phyloP scores from a whole-genome alignment of 2,113 vertebrate species.

The Rhabdomys dilectus region DNA sequence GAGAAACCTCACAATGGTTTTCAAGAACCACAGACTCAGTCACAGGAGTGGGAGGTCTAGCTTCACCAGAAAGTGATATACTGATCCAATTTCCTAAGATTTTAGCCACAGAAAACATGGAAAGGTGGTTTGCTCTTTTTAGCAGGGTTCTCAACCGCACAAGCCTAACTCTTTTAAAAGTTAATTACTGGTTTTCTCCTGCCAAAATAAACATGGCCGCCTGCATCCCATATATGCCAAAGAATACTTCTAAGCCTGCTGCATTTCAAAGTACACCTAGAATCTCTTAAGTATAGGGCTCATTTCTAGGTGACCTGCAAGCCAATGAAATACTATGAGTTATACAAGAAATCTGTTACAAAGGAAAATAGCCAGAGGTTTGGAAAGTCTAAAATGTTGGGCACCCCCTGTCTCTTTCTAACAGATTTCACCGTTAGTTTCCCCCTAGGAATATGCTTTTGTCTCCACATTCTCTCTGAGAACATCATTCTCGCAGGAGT shows the following conservation, averaged over 20 bases:
- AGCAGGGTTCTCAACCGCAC: conserved; percentile 74
- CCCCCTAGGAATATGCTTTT: conserved; percentile 47
- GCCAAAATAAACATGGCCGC: conserved; percentile 75
- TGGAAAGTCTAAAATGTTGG: conserved; percentile 10
- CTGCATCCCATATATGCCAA: conserved; percentile 57
- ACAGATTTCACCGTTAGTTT: not conserved
- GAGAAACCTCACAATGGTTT: conserved; percentile 56
- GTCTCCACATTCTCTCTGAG: conserved; percentile 11
- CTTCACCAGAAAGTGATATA: conserved; percentile 62
- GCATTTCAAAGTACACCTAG: conserved; percentile 60
- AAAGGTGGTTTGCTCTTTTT: conserved; percentile 76
- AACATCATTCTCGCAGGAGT: conserved; percentile 53
- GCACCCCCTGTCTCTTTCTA: not conserved
- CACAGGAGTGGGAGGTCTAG: conserved; percentile 36
- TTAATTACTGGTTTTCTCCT: conserved; percentile 69
- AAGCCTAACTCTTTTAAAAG: conserved; percentile 75
- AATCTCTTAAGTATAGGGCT: conserved; percentile 35
- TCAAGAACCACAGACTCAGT: conserved; percentile 49
- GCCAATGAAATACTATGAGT: conserved; percentile 36
- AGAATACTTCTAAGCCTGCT: conserved; percentile 56
- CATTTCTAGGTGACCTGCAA: conserved; percentile 25
- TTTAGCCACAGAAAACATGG: conserved; percentile 76
- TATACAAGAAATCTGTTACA: not conserved
- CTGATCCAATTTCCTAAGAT: conserved; percentile 65
- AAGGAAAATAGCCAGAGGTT: not conserved